Conservation (phyloP, 2,888 invertebrate genomes). For the Campoplex nolae region DNA sequence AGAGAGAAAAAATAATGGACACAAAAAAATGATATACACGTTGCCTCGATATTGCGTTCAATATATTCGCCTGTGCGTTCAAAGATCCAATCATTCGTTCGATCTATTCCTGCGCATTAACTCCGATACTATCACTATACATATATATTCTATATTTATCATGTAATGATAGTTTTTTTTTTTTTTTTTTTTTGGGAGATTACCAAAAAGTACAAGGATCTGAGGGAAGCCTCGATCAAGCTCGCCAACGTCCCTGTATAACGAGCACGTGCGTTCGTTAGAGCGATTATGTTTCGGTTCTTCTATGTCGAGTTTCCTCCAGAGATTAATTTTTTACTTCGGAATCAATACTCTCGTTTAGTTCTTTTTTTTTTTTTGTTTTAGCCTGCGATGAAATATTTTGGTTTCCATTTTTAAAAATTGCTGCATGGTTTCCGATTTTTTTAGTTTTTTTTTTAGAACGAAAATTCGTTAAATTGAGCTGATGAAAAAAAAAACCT, state of each 20-base stretch:
- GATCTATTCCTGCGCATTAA: slow-evolving; percentile 25
- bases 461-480: background rate
- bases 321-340: background rate
- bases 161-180: slow-evolving; percentile 25
- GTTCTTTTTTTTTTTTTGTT: too few species aligned
- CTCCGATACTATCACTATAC: slow-evolving; percentile 14
- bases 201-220: slow-evolving; percentile 60
- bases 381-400: background rate
- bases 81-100: slow-evolving; percentile 21
- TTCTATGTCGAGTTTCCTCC: background rate
- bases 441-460: too few species aligned
- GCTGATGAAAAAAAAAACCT: background rate
- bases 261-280: slow-evolving; percentile 44
- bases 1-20: slow-evolving; percentile 21
- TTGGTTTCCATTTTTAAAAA: background rate
- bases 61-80: slow-evolving; percentile 37
- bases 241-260: slow-evolving; percentile 69
- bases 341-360: background rate
- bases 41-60: slow-evolving; percentile 53
- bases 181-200: slow-evolving; percentile 23
- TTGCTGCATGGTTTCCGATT: background rate
- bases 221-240: slow-evolving; percentile 56
- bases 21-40: slow-evolving; percentile 5
- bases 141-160: background rate
- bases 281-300: background rate